Evolutionary conservation across 1,140 invertebrate species (phyloP).

Genomic region (Branchinecta lynchi): DNA sequence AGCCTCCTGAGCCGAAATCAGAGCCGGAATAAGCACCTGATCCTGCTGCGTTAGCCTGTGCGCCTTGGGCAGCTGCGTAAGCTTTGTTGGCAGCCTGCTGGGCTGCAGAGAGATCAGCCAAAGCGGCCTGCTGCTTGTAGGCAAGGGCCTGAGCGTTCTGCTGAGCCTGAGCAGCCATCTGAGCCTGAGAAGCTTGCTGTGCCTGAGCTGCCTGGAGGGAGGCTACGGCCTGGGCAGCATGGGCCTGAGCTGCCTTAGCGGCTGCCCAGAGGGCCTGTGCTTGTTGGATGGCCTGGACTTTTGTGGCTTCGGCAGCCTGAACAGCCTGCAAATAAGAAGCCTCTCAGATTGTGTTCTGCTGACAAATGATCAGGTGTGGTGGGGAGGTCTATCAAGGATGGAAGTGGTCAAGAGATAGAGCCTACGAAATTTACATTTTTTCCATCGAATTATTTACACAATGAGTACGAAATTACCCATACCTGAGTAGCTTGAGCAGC

Average conservation of each 20-base stretch:
- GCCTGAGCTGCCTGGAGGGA: conserved; percentile 23
- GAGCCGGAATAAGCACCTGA: conserved; percentile 16
- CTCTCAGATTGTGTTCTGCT: not conserved
- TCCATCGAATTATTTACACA: not conserved
- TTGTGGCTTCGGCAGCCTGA: conserved; percentile 26
- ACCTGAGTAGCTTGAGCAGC: conserved; percentile 18
- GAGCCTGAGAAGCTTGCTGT: conserved; percentile 25
- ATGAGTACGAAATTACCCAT: not conserved
- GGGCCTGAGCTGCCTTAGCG: conserved; percentile 24
- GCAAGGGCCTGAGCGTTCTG: conserved; percentile 27
- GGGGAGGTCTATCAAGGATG: not conserved
- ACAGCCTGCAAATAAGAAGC: conserved; percentile 18
- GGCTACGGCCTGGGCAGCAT: conserved; percentile 25
- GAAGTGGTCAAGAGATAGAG: conserved; percentile 21
- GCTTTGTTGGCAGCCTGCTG: conserved; percentile 26
- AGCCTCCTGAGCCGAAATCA: conserved; percentile 13
- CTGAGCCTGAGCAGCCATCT: conserved; percentile 26
- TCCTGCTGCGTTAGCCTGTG: conserved; percentile 23
- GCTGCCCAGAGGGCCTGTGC: conserved; percentile 25
- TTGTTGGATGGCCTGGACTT: conserved; percentile 25
- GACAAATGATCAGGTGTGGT: not conserved
- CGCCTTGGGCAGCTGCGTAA: conserved; percentile 22
- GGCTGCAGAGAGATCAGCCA: conserved; percentile 26
- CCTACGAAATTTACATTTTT: conserved; percentile 22
- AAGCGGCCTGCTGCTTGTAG: conserved; percentile 25